These are phyloP conservation scores for Anadara kagoshimensis DNA, from an alignment of 1,140 invertebrate species.

Conservation along the genomic window DNA sequence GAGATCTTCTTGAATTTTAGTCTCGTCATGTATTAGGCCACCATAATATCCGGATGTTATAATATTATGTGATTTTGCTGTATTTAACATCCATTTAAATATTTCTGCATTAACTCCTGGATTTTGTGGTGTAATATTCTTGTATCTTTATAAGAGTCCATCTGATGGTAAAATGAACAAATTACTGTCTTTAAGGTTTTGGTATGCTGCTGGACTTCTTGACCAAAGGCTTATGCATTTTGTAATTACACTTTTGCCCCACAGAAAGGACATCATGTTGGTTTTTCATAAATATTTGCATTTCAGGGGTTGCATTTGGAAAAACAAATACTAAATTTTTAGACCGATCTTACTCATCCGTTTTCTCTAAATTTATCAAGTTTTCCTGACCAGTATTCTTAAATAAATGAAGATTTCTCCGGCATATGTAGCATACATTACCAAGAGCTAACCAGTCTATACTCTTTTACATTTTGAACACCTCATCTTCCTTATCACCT, in stretches of 20 bases:
- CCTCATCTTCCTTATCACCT: too few species aligned
- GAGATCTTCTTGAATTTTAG: conserved; percentile 20
- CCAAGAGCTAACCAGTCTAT: too few species aligned
- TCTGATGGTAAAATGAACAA: conserved; percentile 15
- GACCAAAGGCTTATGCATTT: not conserved
- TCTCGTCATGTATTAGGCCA: conserved; percentile 28
- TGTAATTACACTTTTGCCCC: conserved; percentile 10
- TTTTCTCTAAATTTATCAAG: too few species aligned
- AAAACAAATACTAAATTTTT: not conserved
- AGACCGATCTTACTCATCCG: not conserved
- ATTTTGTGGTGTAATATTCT: conserved; percentile 19
- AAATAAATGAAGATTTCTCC: too few species aligned
- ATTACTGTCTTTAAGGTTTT: conserved; percentile 15
- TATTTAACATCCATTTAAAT: conserved; percentile 13
- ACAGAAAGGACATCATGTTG: not conserved
- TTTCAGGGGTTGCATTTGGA: conserved; percentile 9
- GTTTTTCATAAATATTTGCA: not conserved
- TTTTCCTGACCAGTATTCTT: too few species aligned
- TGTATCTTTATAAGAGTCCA: conserved; percentile 16
- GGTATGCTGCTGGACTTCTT: conserved; percentile 9
- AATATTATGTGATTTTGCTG: not conserved
- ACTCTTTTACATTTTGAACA: too few species aligned
- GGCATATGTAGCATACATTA: too few species aligned
- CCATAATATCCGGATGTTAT: conserved; percentile 20
- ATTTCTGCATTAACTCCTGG: conserved; percentile 8